A percentile compares a stretch with the other conserved stretches of the same genome.
phyloP scores from a whole-genome alignment of 2,797 vertebrate genomes.

The Gambusia yucatana region DNA sequence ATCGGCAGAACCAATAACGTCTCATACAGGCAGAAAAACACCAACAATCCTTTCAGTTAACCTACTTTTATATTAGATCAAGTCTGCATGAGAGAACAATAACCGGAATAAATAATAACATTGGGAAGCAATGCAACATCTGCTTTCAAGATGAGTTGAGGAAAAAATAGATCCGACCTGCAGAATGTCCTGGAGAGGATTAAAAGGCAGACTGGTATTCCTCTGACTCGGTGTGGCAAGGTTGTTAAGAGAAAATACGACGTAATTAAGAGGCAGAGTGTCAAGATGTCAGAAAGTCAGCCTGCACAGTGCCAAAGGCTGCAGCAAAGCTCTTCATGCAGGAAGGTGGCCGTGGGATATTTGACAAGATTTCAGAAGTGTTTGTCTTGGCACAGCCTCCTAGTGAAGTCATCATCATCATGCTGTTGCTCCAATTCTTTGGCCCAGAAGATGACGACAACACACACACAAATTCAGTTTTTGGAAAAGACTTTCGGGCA shows the following conservation, averaged over 20 bases:
- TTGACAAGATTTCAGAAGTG: conserved; percentile 61
- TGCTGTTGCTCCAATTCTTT: conserved; percentile 55
- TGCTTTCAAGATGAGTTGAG: conserved; percentile 14
- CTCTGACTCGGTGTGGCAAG: conserved; percentile 6
- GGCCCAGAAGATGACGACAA: conserved; percentile 43
- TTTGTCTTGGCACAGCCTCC: conserved; percentile 66
- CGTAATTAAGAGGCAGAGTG: conserved; percentile 18
- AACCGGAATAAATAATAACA: conserved; percentile 5
- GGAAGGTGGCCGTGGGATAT: conserved; percentile 46
- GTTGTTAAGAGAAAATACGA: conserved; percentile 30
- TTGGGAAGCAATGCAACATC: conserved; percentile 9
- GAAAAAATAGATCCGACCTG: conserved; percentile 8
- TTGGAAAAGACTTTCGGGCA: not conserved
- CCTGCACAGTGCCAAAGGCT: conserved; percentile 15
- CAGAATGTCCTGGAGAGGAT: conserved; percentile 12
- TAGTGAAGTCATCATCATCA: conserved; percentile 66
- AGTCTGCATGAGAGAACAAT: conserved; percentile 24
- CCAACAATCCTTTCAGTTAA: conserved; percentile 39
- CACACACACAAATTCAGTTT: conserved; percentile 2
- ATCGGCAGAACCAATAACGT: not conserved
- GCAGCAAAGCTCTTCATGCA: conserved; percentile 51
- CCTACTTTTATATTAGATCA: conserved; percentile 35
- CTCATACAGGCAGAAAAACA: conserved; percentile 13
- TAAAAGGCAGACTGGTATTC: conserved; percentile 4
- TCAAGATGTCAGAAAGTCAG: conserved; percentile 27